Evolutionary conservation across 2,797 vertebrate species (phyloP), one percentile per base, ranked within the genome.

Genomic region (Thunnus albacares): DNA sequence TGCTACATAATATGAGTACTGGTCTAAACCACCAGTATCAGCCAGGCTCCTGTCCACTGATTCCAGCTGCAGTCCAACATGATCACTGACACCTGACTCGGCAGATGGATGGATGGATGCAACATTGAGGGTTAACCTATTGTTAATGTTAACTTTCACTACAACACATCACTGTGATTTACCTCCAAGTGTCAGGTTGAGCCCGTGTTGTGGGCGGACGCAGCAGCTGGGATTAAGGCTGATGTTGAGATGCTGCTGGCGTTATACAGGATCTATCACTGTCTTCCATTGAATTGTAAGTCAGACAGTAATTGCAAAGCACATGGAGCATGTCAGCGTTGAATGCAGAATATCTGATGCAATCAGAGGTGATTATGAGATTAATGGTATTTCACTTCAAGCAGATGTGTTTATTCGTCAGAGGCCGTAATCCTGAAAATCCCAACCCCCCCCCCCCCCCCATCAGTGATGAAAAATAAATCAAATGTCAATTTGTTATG

Each of bases 281-380:
- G 68, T 80, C 61, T 75, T 43, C 28, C 35, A 80, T 59, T 52
- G 66, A 68, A 68, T 80, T 30, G 1, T 58, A 38, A 12, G 13
- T 71, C 33, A 61, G 51, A 60, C 41, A 73, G 52, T 91, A 89
- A 88, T 84, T 90, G 86, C 80, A 70, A 75, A 79, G 81, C 83
- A 80, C 71, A 62, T 56, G 45, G 68, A 75, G 30, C 38, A 30
- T 33, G 51, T 87, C 92, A 80, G 92, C 93, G 92, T 93, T 95
- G 93, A 94, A 96, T 96, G 43, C 66, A 61, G 57, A 93, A 95
- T 87, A 93, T 95, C 93, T 96, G 96, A 97, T 97, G 96, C 95
- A 95, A 95, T 95, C 87, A 66, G 73, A 94, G 76, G 92, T 93
- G 83, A 93, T 83, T 90, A 91, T 94, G 91, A 87, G 89, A 93